Evolutionary conservation across 2,113 vertebrate genomes (phyloP).

Genomic region (Istiophorus platypterus): DNA sequence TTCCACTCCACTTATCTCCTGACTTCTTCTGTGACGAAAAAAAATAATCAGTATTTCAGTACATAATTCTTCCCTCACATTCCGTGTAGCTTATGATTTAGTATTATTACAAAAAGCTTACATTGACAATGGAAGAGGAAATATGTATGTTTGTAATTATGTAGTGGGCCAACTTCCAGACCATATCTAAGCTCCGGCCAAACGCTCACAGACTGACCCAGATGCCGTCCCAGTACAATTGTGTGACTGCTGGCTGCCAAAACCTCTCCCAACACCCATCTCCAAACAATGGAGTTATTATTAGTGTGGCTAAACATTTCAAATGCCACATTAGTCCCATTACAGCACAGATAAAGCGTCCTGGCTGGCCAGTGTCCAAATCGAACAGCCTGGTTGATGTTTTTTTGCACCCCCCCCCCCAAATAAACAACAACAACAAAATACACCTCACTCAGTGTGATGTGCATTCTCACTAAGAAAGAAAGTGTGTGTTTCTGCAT

Average conservation of each 20-base stretch:
- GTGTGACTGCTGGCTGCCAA: slow-evolving; percentile 45
- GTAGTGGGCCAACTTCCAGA: slow-evolving; percentile 32
- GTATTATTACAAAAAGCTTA: slow-evolving; percentile 18
- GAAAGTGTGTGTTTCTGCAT: not conserved
- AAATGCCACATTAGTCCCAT: slow-evolving; percentile 51
- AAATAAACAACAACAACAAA: too few species aligned
- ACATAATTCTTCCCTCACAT: not conserved
- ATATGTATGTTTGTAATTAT: slow-evolving; percentile 29
- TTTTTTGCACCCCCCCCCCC: too few species aligned
- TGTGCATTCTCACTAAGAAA: not conserved
- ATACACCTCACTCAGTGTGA: not conserved
- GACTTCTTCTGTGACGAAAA: not conserved
- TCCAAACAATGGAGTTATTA: slow-evolving; percentile 65
- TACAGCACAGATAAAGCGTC: slow-evolving; percentile 29
- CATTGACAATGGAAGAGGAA: slow-evolving; percentile 15
- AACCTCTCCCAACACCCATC: slow-evolving; percentile 34
- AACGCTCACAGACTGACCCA: slow-evolving; percentile 48
- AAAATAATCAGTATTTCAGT: not conserved
- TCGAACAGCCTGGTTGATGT: not conserved
- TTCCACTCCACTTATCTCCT: not conserved
- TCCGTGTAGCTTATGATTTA: not conserved
- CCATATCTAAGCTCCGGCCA: slow-evolving; percentile 33
- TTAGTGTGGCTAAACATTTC: slow-evolving; percentile 33
- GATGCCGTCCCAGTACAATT: slow-evolving; percentile 23
- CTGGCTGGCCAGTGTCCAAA: slow-evolving; percentile 10